Base-by-base conservation (phyloP, 2,113 vertebrate species). In the Mus pahari region DNA sequence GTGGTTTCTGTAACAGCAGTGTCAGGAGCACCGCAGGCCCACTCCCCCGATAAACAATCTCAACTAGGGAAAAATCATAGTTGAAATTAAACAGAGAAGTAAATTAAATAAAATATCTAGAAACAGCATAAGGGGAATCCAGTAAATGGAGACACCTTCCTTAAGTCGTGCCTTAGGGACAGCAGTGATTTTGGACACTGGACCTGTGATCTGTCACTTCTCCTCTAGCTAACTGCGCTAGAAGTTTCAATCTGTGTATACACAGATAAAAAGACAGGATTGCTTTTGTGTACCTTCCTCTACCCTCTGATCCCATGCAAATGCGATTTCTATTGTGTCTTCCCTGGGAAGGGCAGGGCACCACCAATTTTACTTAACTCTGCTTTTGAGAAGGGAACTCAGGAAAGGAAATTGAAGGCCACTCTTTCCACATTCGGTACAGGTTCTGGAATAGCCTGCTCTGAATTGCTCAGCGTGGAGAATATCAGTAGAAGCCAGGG, bases 241-340 rank as follows among this genome's bases (percentile, higher is more conserved):
- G n/a, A 83, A 64, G 17, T 13, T 89, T 81, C n/a, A 64, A 5
- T 73, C 28, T 86, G 36, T 19, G 28, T 55, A 45, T 9, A 4
- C n/a, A 9, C 81, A 42, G 31, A 48, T 55, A 58, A 78, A 89
- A 89, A 48, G 24, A 86, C 45, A 36, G 22, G 10, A 26, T n/a
- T 58, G 17, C 58, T 7, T 26, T 3, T 0, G 7, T 3, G 5
- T 13, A 13, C 9, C 16, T 2, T 19, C 68, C 24, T 17, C 39
- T 33, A 2, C 11, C 64, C 19, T 9, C 3, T 11, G 70, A 36
- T 3, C 45, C 70, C 20, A 66, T 2, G 50, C 66, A 66, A 75
- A 48, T 7, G 22, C 4, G 73, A 58, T 9, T 12, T 53, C 53
- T 53, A 53, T 13, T 53, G 3, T 68, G n/a, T 70, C 26, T 60